Conservation (phyloP, 2,888 invertebrate genomes). For the Drosophila dives region DNA sequence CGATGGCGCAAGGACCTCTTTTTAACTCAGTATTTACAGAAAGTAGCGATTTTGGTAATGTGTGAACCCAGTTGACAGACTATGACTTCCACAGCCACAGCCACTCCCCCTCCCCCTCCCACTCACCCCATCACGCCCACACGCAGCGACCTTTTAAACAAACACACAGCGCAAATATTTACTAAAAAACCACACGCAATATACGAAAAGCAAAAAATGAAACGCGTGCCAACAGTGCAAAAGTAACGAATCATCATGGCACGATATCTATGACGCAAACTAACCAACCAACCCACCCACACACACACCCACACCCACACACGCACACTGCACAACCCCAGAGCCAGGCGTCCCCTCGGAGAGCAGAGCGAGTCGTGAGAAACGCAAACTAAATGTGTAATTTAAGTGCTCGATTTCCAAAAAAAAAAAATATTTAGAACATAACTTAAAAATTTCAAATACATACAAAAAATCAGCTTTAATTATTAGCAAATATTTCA, state of each 20-base stretch:
- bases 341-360: background rate
- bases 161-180: constrained; percentile 48
- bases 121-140: background rate
- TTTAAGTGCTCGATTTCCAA: constrained; percentile 16
- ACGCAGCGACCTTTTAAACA: background rate
- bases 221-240: constrained; percentile 42
- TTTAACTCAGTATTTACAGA: constrained; percentile 37
- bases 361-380: constrained; percentile 60
- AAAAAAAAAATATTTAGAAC: background rate
- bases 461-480: background rate
- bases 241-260: constrained; percentile 50
- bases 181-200: constrained; percentile 20
- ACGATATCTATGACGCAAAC: constrained; percentile 48
- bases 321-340: background rate
- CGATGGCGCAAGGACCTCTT: constrained; percentile 41
- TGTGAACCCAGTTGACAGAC: constrained; percentile 22
- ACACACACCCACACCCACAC: background rate
- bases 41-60: constrained; percentile 22
- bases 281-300: constrained; percentile 4
- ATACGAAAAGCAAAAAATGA: constrained; percentile 10
- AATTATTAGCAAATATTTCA: background rate
- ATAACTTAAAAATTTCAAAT: background rate
- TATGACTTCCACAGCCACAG: background rate
- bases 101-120: too few species aligned
- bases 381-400: constrained; percentile 31